Conservation (phyloP, 2,888 invertebrate species). For the Ochropleura plecta region DNA sequence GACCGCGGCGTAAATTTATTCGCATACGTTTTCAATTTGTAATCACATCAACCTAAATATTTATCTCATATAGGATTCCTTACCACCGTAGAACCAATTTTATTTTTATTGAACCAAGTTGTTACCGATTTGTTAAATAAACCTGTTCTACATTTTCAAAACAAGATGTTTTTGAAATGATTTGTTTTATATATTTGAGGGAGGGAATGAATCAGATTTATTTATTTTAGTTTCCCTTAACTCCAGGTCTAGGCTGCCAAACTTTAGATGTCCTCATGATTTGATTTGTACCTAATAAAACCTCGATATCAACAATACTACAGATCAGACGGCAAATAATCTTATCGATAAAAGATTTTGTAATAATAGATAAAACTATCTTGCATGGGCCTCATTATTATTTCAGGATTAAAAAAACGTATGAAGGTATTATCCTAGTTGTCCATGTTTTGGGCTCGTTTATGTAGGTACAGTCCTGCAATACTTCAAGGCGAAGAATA, state of each 20-base stretch:
- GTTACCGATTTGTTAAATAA: too few relatives aligned
- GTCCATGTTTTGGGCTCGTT: neutral
- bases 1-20: neutral
- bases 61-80: neutral
- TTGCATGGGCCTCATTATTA: neutral
- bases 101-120: neutral
- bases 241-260: neutral
- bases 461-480: neutral
- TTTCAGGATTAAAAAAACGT: neutral
- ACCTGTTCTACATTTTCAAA: neutral
- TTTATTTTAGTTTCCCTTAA: neutral
- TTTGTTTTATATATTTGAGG: neutral
- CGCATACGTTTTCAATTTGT: neutral
- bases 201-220: neutral
- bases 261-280: neutral
- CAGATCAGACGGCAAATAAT: neutral
- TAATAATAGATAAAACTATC: neutral
- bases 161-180: neutral
- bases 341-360: slow-evolving; percentile 9
- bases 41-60: neutral
- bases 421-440: too few relatives aligned
- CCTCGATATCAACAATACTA: neutral
- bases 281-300: slow-evolving; percentile 9
- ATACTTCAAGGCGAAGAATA: neutral
- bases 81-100: neutral